A percentile compares a stretch with the other conserved stretches of the same genome.
These are phyloP conservation scores for Myathropa florea DNA, from an alignment of 2,888 invertebrate genomes.

Conservation along the genomic window DNA sequence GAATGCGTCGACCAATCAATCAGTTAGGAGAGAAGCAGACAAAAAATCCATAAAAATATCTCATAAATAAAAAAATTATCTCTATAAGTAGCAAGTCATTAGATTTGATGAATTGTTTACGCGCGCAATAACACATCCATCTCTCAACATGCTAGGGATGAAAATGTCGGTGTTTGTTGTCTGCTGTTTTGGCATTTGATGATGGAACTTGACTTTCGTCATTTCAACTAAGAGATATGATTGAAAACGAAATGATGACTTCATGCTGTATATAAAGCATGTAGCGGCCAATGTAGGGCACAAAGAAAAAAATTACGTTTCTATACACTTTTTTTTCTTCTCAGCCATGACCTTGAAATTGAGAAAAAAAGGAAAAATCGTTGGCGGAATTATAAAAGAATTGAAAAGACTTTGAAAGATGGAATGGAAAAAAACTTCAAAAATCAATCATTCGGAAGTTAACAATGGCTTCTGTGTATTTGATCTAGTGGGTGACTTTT, in stretches of 20 bases:
- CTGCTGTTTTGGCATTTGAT: constrained; percentile 33
- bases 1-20: constrained; percentile 62
- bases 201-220: constrained; percentile 42
- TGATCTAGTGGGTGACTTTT: constrained; percentile 5
- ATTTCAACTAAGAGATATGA: constrained; percentile 23
- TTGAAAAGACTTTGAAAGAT: constrained; percentile 6
- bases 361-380: constrained; percentile 1
- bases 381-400: constrained; percentile 40
- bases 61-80: constrained; percentile 48
- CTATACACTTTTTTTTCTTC: constrained; percentile 25
- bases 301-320: constrained; percentile 28
- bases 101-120: constrained; percentile 69
- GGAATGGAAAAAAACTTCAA: background rate
- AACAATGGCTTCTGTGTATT: constrained; percentile 62
- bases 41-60: constrained; percentile 32
- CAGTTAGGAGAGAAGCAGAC: constrained; percentile 30
- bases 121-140: constrained; percentile 61
- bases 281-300: constrained; percentile 51
- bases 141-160: constrained; percentile 3
- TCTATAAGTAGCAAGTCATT: constrained; percentile 67
- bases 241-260: constrained; percentile 34
- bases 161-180: constrained; percentile 9
- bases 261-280: constrained; percentile 4
- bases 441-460: constrained; percentile 51
- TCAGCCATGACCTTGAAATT: constrained; percentile 60